phyloP scores from a whole-genome alignment of 2,113 vertebrate genomes.

The Corythaeola cristata region DNA sequence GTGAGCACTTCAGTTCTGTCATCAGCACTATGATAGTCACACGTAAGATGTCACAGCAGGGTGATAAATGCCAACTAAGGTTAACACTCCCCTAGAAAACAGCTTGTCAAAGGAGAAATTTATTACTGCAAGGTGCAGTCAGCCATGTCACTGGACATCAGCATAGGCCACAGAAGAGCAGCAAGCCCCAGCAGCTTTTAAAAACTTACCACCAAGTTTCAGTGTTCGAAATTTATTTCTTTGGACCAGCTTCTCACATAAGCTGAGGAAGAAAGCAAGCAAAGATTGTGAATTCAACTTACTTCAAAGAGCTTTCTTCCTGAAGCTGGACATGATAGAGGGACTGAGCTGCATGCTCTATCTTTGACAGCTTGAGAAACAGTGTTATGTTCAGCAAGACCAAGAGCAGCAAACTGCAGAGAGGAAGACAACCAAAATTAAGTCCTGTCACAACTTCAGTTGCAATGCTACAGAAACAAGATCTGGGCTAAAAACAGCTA shows the following conservation, averaged over 20 bases:
- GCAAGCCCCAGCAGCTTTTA: background rate
- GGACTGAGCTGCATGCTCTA: conserved; percentile 89
- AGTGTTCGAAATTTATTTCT: background rate
- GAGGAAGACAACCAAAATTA: background rate
- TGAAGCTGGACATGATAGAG: conserved; percentile 83
- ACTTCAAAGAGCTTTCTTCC: conserved; percentile 75
- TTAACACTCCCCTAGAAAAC: background rate
- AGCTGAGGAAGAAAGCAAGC: background rate
- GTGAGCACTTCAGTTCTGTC: background rate
- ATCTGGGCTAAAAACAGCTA: background rate
- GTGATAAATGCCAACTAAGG: conserved; percentile 24
- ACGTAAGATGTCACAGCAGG: conserved; percentile 37
- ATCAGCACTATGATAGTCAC: conserved; percentile 11
- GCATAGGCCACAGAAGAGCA: background rate
- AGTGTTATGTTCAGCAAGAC: conserved; percentile 89
- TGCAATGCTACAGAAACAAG: background rate
- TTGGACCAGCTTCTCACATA: background rate
- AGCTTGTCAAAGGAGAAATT: background rate
- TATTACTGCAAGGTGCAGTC: background rate
- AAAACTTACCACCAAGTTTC: background rate
- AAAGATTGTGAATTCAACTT: conserved; percentile 37
- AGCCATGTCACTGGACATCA: background rate
- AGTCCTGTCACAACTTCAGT: background rate
- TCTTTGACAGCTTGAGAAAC: conserved; percentile 92
- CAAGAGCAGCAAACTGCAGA: conserved; percentile 85